Evolutionary conservation across 1,140 invertebrate genomes (phyloP).

Genomic region (Drosophila micromelanica): DNA sequence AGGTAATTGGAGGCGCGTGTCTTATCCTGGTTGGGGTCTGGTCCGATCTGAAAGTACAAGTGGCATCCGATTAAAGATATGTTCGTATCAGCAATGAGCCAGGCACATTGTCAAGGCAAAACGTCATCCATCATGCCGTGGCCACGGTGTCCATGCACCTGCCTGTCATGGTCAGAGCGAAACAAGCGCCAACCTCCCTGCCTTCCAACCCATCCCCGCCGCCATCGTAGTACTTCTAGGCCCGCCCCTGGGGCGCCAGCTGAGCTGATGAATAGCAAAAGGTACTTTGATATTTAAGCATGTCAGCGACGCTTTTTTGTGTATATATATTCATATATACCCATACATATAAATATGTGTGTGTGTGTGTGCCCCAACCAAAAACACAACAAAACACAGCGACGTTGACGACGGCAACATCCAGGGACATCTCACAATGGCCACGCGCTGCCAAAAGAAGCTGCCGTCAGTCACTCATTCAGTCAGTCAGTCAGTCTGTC

Average conservation of each 20-base stretch:
- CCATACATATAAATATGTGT: conserved; percentile 7
- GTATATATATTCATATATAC: neutral
- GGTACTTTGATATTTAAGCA: conserved; percentile 79
- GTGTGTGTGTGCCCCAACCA: conserved; percentile 29
- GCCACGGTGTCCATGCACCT: too few relatives aligned
- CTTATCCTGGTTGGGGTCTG: conserved; percentile 56
- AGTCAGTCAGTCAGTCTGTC: conserved; percentile 32
- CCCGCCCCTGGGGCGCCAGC: neutral
- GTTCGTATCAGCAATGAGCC: too few relatives aligned
- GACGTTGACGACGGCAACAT: conserved; percentile 44
- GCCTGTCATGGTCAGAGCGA: too few relatives aligned
- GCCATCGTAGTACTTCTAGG: neutral
- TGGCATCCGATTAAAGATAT: too few relatives aligned
- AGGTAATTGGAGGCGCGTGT: conserved; percentile 68
- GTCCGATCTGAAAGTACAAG: too few relatives aligned
- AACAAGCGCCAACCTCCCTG: too few relatives aligned
- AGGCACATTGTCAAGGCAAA: too few relatives aligned
- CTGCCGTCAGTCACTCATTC: conserved; percentile 41
- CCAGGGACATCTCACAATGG: conserved; percentile 44
- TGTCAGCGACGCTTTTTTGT: conserved; percentile 54
- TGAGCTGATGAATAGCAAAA: conserved; percentile 58
- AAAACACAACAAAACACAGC: conserved; percentile 49
- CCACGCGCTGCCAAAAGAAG: conserved; percentile 39
- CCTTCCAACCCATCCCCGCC: too few relatives aligned
- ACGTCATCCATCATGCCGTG: too few relatives aligned